phyloP scores from a whole-genome alignment of 2,113 vertebrate genomes.

The Myrmophylax atrothorax region DNA sequence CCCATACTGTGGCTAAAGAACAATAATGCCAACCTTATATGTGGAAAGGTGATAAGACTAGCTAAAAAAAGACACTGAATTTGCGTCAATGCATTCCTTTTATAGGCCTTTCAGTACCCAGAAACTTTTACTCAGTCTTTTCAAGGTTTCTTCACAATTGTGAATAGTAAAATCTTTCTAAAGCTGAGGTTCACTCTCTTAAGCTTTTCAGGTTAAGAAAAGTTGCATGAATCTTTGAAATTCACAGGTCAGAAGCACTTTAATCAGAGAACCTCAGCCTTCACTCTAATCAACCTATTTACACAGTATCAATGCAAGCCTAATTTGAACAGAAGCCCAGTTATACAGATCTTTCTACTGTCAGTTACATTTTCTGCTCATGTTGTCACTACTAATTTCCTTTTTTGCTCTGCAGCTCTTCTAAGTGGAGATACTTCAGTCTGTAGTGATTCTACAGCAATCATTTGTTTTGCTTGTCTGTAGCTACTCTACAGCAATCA shows the following conservation, averaged over 20 bases:
- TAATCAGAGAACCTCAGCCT: not conserved
- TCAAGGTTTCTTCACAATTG: constrained; percentile 11
- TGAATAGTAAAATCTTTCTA: not conserved
- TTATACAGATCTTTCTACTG: not conserved
- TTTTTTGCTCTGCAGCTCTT: not conserved
- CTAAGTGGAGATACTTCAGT: not conserved
- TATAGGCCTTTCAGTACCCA: not conserved
- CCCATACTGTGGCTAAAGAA: not conserved
- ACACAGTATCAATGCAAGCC: not conserved
- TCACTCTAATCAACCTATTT: not conserved
- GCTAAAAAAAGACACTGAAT: constrained; percentile 29
- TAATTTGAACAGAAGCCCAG: not conserved
- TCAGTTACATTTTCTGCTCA: not conserved
- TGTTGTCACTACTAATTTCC: not conserved
- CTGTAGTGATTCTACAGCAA: not conserved
- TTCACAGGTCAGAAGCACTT: not conserved
- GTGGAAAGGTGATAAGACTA: constrained; percentile 10
- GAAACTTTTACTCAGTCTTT: not conserved
- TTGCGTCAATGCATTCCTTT: not conserved
- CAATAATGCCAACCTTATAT: not conserved
- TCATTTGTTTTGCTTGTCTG: not conserved
- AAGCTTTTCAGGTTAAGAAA: constrained; percentile 1
- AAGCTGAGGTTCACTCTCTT: not conserved
- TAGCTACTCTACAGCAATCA: not conserved
- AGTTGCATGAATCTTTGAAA: not conserved